A percentile compares a stretch with the other conserved stretches of the same genome.
Conservation (phyloP, 2,888 invertebrate genomes). For the Suillia variegata region DNA sequence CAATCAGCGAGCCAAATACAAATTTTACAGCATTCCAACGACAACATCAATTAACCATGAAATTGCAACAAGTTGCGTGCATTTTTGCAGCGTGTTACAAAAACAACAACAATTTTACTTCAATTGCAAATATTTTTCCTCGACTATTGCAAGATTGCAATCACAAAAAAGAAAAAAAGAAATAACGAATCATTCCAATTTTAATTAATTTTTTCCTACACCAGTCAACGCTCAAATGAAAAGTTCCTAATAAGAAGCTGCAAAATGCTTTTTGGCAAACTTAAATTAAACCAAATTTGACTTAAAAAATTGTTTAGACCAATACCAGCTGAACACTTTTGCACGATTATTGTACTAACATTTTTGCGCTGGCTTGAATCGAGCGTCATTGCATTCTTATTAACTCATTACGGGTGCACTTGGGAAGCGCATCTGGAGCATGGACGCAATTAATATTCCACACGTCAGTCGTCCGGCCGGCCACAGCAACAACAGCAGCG, state of each 20-base stretch:
- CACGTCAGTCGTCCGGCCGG: no score
- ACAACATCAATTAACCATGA: conserved; percentile 18
- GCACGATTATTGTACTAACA: no score
- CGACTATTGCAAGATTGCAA: not conserved
- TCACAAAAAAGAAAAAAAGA: conserved; percentile 4
- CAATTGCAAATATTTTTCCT: conserved; percentile 10
- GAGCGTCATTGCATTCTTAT: conserved; percentile 9
- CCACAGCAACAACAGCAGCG: conserved; percentile 14
- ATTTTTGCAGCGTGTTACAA: conserved; percentile 13
- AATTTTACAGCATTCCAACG: conserved; percentile 17
- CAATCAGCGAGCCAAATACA: not conserved
- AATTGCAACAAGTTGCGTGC: conserved; percentile 12
- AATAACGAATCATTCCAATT: no score
- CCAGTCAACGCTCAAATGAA: not conserved
- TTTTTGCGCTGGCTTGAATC: no score
- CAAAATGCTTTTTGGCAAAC: not conserved
- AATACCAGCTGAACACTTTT: no score
- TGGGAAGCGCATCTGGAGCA: conserved; percentile 22
- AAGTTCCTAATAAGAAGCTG: conserved; percentile 1
- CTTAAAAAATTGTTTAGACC: no score
- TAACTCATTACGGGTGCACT: conserved; percentile 11
- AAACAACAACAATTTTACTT: conserved; percentile 11
- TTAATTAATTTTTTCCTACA: no score
- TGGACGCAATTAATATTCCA: conserved; percentile 29
- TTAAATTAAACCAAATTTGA: no score